Percentiles rank a stretch among this genome's conserved stretches.
These are phyloP conservation scores for Leptinotarsa defecta DNA, from an alignment of 1,140 invertebrate genomes.

Conservation along the genomic window DNA sequence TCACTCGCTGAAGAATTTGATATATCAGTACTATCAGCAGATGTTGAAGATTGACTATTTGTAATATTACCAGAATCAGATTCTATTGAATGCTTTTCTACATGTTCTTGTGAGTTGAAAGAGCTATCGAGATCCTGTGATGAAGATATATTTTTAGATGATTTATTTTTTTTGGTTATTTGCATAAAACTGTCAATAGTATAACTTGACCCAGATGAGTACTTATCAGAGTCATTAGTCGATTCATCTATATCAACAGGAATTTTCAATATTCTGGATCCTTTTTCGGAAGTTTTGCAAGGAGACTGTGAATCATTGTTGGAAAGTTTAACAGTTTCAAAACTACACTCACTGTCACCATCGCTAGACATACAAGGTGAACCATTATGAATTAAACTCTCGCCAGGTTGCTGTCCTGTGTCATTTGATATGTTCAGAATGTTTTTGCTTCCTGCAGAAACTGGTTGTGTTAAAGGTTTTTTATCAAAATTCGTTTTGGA, in stretches of 20 bases:
- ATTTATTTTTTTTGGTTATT: conserved; percentile 2
- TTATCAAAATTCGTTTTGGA: no score
- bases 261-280: neutral
- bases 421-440: no score
- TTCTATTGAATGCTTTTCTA: neutral
- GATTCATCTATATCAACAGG: neutral
- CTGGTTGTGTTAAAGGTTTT: no score
- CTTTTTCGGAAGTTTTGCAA: neutral
- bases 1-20: neutral
- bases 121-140: neutral
- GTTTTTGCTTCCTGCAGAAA: no score
- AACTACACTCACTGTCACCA: neutral
- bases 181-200: neutral
- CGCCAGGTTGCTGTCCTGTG: no score
- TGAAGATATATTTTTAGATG: neutral
- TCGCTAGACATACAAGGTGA: neutral
- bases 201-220: neutral
- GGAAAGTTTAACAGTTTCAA: neutral
- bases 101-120: neutral
- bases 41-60: neutral
- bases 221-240: neutral
- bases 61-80: conserved; percentile 3
- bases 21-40: neutral
- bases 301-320: neutral
- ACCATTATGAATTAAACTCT: no score